A percentile compares a stretch with the other conserved stretches of the same genome.
Conservation (phyloP, 2,888 invertebrate species). For the Lasius platythorax region DNA sequence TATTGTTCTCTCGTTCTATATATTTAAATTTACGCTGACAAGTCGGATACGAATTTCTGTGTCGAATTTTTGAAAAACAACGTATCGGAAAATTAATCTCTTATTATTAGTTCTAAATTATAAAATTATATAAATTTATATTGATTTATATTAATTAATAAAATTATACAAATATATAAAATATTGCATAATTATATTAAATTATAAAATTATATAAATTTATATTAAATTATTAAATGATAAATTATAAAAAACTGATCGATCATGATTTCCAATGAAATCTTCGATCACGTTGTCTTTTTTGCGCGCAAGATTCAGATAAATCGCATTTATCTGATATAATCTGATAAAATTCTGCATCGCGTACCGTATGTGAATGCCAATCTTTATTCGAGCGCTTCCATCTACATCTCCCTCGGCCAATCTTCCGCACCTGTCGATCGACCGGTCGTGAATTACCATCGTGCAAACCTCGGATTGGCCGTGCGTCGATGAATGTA, state of each 20-base stretch:
- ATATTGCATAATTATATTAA: not conserved
- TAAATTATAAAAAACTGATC: not conserved
- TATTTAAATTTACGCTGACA: not conserved
- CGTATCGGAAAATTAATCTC: too few species aligned
- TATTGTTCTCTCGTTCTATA: not conserved
- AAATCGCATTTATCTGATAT: not conserved
- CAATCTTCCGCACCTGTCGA: constrained; percentile 63
- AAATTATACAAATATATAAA: too few species aligned
- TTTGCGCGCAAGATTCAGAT: not conserved
- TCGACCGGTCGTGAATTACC: constrained; percentile 78
- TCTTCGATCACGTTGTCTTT: not conserved
- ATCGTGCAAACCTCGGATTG: constrained; percentile 78
- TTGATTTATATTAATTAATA: too few species aligned
- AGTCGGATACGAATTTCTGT: not conserved
- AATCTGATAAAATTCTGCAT: not conserved
- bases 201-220: not conserved
- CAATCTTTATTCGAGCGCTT: not conserved
- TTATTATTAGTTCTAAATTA: not conserved
- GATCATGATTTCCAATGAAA: not conserved
- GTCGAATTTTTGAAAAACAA: not conserved
- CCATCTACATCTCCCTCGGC: constrained; percentile 41
- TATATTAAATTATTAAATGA: not conserved
- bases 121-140: not conserved
- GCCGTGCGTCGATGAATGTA: constrained; percentile 71
- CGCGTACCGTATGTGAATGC: not conserved